Conservation (phyloP, 2,888 invertebrate species). For the Machimus rusticus region DNA sequence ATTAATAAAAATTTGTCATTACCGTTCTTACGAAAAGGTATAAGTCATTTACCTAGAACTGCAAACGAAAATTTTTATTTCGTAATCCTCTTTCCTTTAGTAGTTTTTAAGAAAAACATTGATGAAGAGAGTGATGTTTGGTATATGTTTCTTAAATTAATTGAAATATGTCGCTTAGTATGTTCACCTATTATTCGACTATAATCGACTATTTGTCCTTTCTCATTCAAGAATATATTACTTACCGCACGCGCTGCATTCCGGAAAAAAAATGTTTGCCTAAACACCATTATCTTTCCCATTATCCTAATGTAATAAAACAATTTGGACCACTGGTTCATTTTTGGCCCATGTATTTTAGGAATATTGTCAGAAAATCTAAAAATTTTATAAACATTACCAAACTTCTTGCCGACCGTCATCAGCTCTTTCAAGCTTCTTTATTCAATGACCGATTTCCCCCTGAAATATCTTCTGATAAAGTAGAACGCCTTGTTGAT, state of each 20-base stretch:
- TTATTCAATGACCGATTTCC: background rate
- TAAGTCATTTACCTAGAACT: constrained; percentile 40
- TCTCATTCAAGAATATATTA: constrained; percentile 44
- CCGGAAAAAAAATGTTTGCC: constrained; percentile 39
- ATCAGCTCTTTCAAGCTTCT: background rate
- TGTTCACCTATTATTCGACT: constrained; percentile 41
- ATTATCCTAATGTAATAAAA: constrained; percentile 44
- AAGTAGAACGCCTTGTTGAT: background rate
- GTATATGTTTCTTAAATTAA: constrained; percentile 38
- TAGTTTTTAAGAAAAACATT: constrained; percentile 26
- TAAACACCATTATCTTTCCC: constrained; percentile 46
- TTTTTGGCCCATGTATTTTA: constrained; percentile 12
- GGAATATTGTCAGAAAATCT: background rate
- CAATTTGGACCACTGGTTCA: constrained; percentile 43
- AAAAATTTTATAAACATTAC: constrained; percentile 22
- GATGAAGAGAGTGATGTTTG: constrained; percentile 43
- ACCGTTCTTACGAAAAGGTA: constrained; percentile 23
- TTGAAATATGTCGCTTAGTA: constrained; percentile 46
- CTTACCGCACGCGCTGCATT: constrained; percentile 41
- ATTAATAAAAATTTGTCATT: constrained; percentile 43
- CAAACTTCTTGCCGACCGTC: background rate
- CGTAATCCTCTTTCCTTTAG: constrained; percentile 44
- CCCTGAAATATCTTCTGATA: background rate
- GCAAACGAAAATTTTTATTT: constrained; percentile 46
- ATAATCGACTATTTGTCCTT: constrained; percentile 41